Percentiles rank a stretch among this genome's conserved stretches.
phyloP scores from a whole-genome alignment of 1,140 invertebrate species.

The Sycophaga agraensis region DNA sequence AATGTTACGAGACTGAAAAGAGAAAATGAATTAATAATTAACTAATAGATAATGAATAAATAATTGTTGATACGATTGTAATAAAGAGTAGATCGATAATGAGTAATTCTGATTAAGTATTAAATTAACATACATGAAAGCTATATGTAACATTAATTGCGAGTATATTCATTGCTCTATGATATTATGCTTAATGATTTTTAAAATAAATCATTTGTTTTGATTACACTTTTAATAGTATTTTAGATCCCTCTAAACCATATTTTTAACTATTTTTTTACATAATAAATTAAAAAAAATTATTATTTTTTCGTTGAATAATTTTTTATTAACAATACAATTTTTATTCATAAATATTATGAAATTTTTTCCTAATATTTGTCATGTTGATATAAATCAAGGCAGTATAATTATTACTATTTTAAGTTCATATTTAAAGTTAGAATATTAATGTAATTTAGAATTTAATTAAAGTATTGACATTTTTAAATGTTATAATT shows the following conservation, averaged over 20 bases:
- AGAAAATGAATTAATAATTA: conserved; percentile 23
- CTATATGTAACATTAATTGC: conserved; percentile 51
- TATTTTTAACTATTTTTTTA: no score
- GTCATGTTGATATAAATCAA: no score
- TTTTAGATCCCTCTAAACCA: neutral
- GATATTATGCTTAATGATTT: conserved; percentile 56
- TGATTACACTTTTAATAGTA: conserved; percentile 36
- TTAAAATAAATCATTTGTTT: conserved; percentile 58
- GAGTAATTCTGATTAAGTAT: conserved; percentile 44
- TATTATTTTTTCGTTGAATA: no score
- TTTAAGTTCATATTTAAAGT: no score
- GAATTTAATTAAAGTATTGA: no score
- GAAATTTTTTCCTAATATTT: no score
- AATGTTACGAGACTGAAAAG: conserved; percentile 18
- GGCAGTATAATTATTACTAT: no score
- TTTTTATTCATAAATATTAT: no score
- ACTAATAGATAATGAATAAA: conserved; percentile 51
- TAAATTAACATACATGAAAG: conserved; percentile 56
- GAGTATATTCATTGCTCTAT: conserved; percentile 49
- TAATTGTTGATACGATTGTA: conserved; percentile 53
- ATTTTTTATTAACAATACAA: no score
- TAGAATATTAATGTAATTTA: no score
- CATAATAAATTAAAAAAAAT: no score
- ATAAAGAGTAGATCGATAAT: conserved; percentile 46
- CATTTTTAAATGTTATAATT: no score